A percentile compares a stretch with the other conserved stretches of the same genome.
Evolutionary conservation across 2,888 invertebrate genomes (phyloP).

Genomic region (Watsonalla binaria): DNA sequence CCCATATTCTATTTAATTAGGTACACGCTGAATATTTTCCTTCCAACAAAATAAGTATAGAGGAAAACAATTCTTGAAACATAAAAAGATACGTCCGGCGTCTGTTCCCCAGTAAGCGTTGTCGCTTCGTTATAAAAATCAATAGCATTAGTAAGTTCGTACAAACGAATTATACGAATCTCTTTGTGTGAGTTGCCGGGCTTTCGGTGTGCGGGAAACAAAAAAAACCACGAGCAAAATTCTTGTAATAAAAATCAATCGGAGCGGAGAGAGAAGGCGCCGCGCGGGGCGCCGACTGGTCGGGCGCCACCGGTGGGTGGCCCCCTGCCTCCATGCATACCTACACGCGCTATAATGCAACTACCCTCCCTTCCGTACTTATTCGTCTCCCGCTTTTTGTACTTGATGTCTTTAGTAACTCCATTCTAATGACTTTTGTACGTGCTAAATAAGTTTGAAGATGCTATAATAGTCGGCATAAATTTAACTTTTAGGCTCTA

Average conservation of each 20-base stretch:
- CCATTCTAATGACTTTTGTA: constrained; percentile 7
- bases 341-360: constrained; percentile 56
- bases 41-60: neutral
- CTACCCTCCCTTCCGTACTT: constrained; percentile 41
- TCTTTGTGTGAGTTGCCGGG: constrained; percentile 65
- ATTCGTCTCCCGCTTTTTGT: constrained; percentile 6
- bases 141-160: constrained; percentile 76
- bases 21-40: neutral
- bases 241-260: constrained; percentile 80
- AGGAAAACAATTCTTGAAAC: constrained; percentile 1
- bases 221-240: constrained; percentile 75
- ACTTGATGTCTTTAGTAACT: constrained; percentile 16
- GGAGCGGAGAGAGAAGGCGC: constrained; percentile 76
- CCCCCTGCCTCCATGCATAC: constrained; percentile 41
- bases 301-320: constrained; percentile 46
- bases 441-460: neutral
- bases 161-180: constrained; percentile 77
- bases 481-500: too few species aligned
- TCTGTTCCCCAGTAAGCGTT: constrained; percentile 30
- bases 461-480: too few species aligned
- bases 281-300: constrained; percentile 71
- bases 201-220: constrained; percentile 68
- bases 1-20: too few species aligned
- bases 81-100: constrained; percentile 20
- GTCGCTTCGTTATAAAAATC: constrained; percentile 75